Base-by-base conservation (phyloP, 2,113 vertebrate genomes). In the Zosterops borbonicus region DNA sequence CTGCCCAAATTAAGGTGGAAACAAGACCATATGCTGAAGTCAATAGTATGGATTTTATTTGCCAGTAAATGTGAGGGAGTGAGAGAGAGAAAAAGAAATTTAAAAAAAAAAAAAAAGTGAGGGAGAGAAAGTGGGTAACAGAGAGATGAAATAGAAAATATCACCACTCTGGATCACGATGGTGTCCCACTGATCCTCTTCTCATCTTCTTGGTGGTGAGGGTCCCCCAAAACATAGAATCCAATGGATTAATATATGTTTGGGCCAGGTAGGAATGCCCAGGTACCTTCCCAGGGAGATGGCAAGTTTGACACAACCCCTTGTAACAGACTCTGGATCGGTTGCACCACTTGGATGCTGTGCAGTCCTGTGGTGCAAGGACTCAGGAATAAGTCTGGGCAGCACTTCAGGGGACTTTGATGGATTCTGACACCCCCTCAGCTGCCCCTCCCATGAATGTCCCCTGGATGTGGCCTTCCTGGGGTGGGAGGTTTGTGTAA, bases 1-100 rank as follows among this genome's bases (percentile, higher is more conserved):
- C 41, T 46, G 33, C 22, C 14, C 1, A 7, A 63, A 25, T 27
- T 46, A 33, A 55, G 31, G 25, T 44, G 31, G 56, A 62, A 83
- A 71, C 0, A 0, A 35, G 16, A 52, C 31, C 16, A 52, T 31
- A 35, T 12, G 8, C 21, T 6, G 2, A 35, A 62, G 25, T 52
- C 25, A 52, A 62, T 37, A 31, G 6, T 20, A 31, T 25, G 31
- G 37, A 11, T 53, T 71, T 62, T 25, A 35, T 53, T 71, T 25
- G 37, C n/a, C 4, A 44, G 13, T 53, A 60, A 70, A 50, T 41
- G 35, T 31, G 12, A 44, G 46, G 31, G 37, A 29, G 31, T 13
- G 25, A 49, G 29, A 39, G n/a, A 41, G 9, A 52, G 7, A 60
- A 22, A 60, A 52, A 60, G 23, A 81, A 68, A 39, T 33, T 39